Base-by-base conservation (phyloP, 1,140 invertebrate species). In the Drosophila funebris region DNA sequence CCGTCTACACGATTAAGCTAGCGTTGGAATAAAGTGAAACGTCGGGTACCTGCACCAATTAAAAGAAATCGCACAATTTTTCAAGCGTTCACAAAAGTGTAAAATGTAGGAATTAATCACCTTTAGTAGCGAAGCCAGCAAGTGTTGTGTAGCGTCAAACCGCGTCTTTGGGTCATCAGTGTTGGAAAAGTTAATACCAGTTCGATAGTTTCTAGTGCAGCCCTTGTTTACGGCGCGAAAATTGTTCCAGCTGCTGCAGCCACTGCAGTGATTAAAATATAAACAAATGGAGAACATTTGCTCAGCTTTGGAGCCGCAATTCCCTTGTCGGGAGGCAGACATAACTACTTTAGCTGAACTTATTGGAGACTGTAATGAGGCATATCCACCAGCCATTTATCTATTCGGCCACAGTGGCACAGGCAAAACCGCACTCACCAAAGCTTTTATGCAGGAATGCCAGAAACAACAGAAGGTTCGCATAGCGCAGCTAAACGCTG, bases 1-100 rank as follows among this genome's bases (percentile, higher is more conserved):
- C 96, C 96, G 96, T 97, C 96, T 92, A 96, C 96, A 95, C 96
- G 96, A 97, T 96, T 94, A 93, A 84, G 46, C 76, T 77, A 82
- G 61, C 41, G 18, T 69, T 78, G 70, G 36, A 61, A 31, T 37
- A 16, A 57, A 61, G 44, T 67, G 58, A 54, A 62, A 29, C 61
- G 61, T 46, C 53, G 41, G 41, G 58, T 76, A 68, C 46, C 76
- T 79, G 44, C 20, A 11, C 29, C 7, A 61, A 61, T 39, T 24
- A 18, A 29, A 66, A 39, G 36, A 50, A 69, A 73, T 20, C 43
- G 24, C 61, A 36, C n/a, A 44, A 44, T 13, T 43, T 43, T 54
- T 70, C 24, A 20, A 63, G 43, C 53, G 69, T 61, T 87, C 50
- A 62, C 61, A 74, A 74, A 71, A 18, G 24, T 48, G 50, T 75